Conservation (phyloP, 2,888 invertebrate genomes). For the Scaptomyza polygonia region DNA sequence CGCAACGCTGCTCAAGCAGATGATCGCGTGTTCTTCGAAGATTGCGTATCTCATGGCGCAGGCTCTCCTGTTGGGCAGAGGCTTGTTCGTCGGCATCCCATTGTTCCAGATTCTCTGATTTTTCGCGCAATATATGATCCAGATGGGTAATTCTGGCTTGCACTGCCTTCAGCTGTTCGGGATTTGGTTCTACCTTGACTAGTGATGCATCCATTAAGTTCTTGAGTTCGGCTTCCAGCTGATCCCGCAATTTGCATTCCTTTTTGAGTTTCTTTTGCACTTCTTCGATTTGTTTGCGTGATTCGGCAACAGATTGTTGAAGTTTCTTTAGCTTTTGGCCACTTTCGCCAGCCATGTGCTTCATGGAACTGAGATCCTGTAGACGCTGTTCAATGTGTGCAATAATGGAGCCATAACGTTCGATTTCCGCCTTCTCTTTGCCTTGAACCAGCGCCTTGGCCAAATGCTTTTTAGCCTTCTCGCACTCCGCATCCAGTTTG, state of each 20-base stretch:
- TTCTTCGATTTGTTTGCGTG: slow-evolving; percentile 91
- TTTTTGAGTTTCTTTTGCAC: slow-evolving; percentile 89
- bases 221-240: slow-evolving; percentile 88
- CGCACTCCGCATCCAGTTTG: slow-evolving; percentile 87
- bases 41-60: slow-evolving; percentile 92
- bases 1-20: slow-evolving; percentile 90
- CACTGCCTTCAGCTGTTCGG: slow-evolving; percentile 87
- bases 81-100: slow-evolving; percentile 83
- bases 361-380: slow-evolving; percentile 85
- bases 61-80: slow-evolving; percentile 87
- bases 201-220: slow-evolving; percentile 84
- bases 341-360: slow-evolving; percentile 87
- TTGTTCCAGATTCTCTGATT: slow-evolving; percentile 88
- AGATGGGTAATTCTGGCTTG: slow-evolving; percentile 89
- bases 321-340: slow-evolving; percentile 89
- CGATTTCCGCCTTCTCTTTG: slow-evolving; percentile 83
- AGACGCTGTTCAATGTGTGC: slow-evolving; percentile 85
- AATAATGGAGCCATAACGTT: slow-evolving; percentile 84
- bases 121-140: slow-evolving; percentile 89
- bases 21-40: slow-evolving; percentile 91
- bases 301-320: slow-evolving; percentile 89
- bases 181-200: slow-evolving; percentile 76
- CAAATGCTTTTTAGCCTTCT: slow-evolving; percentile 86
- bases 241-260: slow-evolving; percentile 89
- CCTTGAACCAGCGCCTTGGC: slow-evolving; percentile 85